Base-by-base conservation (phyloP, 2,113 vertebrate species). In the Motacilla alba region DNA sequence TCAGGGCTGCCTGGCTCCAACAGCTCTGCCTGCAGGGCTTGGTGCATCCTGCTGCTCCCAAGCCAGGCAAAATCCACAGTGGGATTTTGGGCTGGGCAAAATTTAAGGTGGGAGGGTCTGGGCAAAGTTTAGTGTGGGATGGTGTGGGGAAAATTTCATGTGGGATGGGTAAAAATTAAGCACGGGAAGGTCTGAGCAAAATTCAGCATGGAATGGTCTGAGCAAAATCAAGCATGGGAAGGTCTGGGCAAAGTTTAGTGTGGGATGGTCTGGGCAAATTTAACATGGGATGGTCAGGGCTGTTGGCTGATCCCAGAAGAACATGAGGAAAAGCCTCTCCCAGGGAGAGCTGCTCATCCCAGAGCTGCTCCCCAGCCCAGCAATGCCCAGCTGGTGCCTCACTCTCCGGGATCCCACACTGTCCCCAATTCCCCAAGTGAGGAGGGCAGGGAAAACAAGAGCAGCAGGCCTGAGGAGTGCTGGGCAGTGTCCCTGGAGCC, bases 371-470 rank as follows among this genome's bases (percentile, higher is more conserved):
- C 67, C 39, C 63, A 8, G 73, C 60, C 13, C 74, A 30, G 5
- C 2, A 21, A 2, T 2, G 11, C 69, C 11, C 52, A 33, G 64
- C 77, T 11, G 24, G 9, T 11, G 30, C 33, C 15, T 31, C 44
- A 6, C 19, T 14, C 24, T 9, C 31, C 3, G 46, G n/a, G 30
- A 39, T 53, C 12, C 9, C 23, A 13, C 10, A 2, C 17, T 18
- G 53, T 15, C 83, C 73, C 53, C 0, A 12, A 8, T 7, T 27
- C 62, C 62, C 33, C 0, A 12, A 3, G 11, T 2, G 24, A 53
- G 33, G 33, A 87, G 55, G 33, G 39, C 73, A 60, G 28, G 23
- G 28, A 59, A 15, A 11, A 1, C 60, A 22, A 13, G n/a, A 77
- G 64, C 13, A 74, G 68, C 49, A 64, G 59, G 9, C 69, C 13